Conservation (phyloP, 2,888 invertebrate species). For the Clusia tigrina region DNA sequence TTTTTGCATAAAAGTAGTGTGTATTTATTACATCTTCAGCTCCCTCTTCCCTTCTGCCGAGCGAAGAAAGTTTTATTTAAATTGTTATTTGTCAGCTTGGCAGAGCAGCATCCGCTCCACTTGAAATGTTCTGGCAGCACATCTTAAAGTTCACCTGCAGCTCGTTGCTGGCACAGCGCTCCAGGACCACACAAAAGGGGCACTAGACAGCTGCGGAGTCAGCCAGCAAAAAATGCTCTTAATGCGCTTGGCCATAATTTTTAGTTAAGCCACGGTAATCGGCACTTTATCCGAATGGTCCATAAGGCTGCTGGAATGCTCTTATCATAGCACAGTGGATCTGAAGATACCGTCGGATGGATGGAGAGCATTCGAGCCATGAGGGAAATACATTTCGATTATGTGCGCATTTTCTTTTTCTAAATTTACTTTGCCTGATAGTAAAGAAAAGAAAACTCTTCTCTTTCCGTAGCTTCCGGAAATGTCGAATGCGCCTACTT, state of each 20-base stretch:
- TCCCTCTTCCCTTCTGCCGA: too few relatives aligned
- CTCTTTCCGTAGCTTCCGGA: background rate
- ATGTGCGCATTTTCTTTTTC: slow-evolving; percentile 15
- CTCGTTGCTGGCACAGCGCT: too few relatives aligned
- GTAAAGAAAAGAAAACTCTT: background rate
- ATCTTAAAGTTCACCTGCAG: too few relatives aligned
- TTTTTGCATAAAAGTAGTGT: background rate
- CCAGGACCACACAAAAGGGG: background rate
- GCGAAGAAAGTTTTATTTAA: background rate
- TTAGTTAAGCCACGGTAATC: slow-evolving; percentile 4
- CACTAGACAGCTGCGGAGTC: background rate
- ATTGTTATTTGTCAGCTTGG: too few relatives aligned
- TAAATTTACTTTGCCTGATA: slow-evolving; percentile 1
- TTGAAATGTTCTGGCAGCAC: too few relatives aligned
- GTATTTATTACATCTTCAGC: too few relatives aligned
- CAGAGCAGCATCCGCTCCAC: too few relatives aligned
- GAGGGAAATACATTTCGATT: slow-evolving; percentile 24
- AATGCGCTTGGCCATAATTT: slow-evolving; percentile 6
- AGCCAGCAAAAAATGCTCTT: slow-evolving; percentile 1
- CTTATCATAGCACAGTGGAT: background rate
- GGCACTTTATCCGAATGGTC: slow-evolving; percentile 22
- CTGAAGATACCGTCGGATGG: background rate
- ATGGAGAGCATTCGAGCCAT: slow-evolving; percentile 1
- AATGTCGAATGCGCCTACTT: too few relatives aligned
- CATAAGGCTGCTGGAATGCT: slow-evolving; percentile 21